Conservation (phyloP, 2,888 invertebrate genomes). For the Neria commutata region DNA sequence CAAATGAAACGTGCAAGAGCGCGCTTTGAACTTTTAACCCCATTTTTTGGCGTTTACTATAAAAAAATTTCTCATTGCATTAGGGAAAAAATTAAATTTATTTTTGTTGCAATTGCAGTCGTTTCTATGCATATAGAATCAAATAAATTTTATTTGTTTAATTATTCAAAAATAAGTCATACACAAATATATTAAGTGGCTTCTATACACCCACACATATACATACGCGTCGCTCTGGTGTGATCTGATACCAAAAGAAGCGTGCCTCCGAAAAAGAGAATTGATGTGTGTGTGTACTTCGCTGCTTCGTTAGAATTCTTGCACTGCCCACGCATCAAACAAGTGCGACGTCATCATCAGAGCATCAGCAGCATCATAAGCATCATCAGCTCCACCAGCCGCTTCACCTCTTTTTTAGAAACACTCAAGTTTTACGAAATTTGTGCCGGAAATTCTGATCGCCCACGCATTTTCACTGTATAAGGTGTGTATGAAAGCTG, state of each 20-base stretch:
- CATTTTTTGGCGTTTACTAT: constrained; percentile 2
- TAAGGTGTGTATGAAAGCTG: too few species aligned
- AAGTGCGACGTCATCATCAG: too few species aligned
- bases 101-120: constrained; percentile 13
- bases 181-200: too few species aligned
- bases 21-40: constrained; percentile 21
- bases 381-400: constrained; percentile 20
- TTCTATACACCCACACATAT: too few species aligned
- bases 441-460: constrained; percentile 2
- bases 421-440: neutral
- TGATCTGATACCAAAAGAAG: too few species aligned
- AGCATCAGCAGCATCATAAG: too few species aligned
- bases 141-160: neutral
- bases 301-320: too few species aligned
- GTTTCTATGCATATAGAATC: neutral
- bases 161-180: neutral
- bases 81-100: constrained; percentile 10
- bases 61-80: neutral
- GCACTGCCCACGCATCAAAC: too few species aligned
- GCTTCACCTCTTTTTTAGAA: neutral
- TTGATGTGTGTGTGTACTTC: too few species aligned
- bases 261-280: too few species aligned
- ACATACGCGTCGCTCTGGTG: too few species aligned
- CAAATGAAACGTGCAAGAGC: constrained; percentile 11
- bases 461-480: too few species aligned